phyloP scores from a whole-genome alignment of 2,797 vertebrate species.

The Pangasius sanitwongsei region DNA sequence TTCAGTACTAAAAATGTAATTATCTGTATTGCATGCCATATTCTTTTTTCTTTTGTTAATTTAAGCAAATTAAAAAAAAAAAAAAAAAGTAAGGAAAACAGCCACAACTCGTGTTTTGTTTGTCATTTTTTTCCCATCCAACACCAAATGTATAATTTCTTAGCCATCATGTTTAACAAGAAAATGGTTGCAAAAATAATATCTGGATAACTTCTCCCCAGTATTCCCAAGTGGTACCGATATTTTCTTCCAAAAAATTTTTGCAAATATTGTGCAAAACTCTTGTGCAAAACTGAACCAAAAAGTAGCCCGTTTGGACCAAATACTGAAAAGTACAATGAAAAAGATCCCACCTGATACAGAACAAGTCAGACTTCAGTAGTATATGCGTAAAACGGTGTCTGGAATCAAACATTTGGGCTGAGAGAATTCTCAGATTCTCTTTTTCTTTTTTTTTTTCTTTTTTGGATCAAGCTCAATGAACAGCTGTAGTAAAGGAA shows the following conservation, averaged over 20 bases:
- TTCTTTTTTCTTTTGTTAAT: not conserved
- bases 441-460: too few relatives aligned
- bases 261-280: too few relatives aligned
- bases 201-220: not conserved
- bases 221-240: not conserved
- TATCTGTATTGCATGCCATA: not conserved
- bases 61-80: not conserved
- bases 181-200: not conserved
- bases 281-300: not conserved
- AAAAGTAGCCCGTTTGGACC: not conserved
- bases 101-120: not conserved
- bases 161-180: not conserved
- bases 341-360: not conserved
- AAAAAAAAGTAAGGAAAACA: not conserved
- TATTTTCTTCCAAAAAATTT: not conserved
- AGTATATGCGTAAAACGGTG: too few relatives aligned
- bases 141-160: not conserved
- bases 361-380: not conserved
- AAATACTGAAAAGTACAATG: not conserved
- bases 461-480: not conserved
- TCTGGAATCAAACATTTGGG: too few relatives aligned
- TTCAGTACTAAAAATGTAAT: not conserved
- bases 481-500: not conserved
- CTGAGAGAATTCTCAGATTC: too few relatives aligned
- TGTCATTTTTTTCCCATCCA: not conserved